These are phyloP conservation scores for Harmothoe impar DNA, from an alignment of 2,888 invertebrate genomes.

Conservation along the genomic window DNA sequence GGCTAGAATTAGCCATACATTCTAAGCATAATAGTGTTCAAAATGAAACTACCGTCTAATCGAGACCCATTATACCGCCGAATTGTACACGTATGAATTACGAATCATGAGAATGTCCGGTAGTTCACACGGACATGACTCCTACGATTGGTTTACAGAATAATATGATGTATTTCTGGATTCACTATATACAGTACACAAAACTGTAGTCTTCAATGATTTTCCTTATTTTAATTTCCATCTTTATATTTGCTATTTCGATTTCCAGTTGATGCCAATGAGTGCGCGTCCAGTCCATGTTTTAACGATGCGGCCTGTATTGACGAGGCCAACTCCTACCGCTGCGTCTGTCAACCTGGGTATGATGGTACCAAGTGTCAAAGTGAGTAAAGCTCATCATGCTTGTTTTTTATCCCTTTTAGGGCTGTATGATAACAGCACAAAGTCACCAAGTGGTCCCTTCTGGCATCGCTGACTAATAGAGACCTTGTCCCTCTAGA, in stretches of 20 bases:
- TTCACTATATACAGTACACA: constrained; percentile 67
- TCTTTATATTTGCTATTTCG: constrained; percentile 79
- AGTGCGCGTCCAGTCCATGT: constrained; percentile 85
- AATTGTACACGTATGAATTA: too few relatives aligned
- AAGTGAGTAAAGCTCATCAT: too few relatives aligned
- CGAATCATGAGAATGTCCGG: too few relatives aligned
- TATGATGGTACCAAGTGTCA: constrained; percentile 67
- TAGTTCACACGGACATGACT: too few relatives aligned
- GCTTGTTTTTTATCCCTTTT: too few relatives aligned
- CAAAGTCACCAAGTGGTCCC: constrained; percentile 66
- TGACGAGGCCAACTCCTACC: constrained; percentile 61
- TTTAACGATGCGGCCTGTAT: constrained; percentile 40
- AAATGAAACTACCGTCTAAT: too few relatives aligned
- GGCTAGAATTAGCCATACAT: too few relatives aligned
- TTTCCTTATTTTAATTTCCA: constrained; percentile 84
- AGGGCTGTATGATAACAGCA: too few relatives aligned
- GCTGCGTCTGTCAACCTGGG: constrained; percentile 73
- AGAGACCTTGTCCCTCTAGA: constrained; percentile 70
- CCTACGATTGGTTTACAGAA: too few relatives aligned
- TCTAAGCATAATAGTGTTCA: too few relatives aligned
- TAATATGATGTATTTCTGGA: too few relatives aligned
- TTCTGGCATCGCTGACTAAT: constrained; percentile 67
- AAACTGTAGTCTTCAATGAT: constrained; percentile 27
- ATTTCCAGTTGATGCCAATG: constrained; percentile 87
- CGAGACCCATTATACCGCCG: too few relatives aligned